These are phyloP conservation scores for Eulemur rufifrons DNA, from an alignment of 2,113 vertebrate species.

Conservation along the genomic window DNA sequence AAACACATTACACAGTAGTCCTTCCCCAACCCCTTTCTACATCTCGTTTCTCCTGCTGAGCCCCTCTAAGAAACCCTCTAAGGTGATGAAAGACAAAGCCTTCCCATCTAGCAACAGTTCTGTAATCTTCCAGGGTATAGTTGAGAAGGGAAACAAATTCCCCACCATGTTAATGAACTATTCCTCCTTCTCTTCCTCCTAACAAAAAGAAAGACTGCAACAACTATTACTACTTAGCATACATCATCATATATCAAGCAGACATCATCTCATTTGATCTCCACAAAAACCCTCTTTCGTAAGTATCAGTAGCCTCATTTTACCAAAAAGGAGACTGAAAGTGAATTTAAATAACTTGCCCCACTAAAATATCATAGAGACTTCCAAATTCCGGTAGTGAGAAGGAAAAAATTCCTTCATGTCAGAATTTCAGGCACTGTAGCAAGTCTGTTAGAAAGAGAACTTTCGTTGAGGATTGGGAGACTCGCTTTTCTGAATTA, in stretches of 20 bases:
- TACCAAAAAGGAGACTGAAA: background rate
- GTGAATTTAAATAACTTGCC: constrained; percentile 27
- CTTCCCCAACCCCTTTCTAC: background rate
- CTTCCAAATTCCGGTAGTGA: background rate
- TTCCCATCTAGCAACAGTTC: background rate
- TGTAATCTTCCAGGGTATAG: background rate
- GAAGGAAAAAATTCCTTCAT: background rate
- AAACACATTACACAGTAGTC: background rate
- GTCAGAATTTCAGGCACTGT: background rate
- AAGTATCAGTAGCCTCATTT: background rate
- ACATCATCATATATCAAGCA: background rate
- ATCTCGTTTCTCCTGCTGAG: background rate
- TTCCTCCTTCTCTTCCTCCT: background rate
- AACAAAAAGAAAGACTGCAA: background rate
- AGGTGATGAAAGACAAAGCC: background rate
- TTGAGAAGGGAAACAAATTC: background rate
- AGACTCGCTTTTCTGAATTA: constrained; percentile 12
- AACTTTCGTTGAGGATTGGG: background rate
- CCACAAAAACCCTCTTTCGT: background rate
- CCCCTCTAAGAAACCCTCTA: background rate
- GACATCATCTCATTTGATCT: background rate
- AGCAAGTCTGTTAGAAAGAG: background rate
- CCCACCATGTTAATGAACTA: background rate
- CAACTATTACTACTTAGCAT: background rate
- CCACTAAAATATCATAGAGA: background rate